Conservation (phyloP, 2,113 vertebrate species). For the Peromyscus polionotus region DNA sequence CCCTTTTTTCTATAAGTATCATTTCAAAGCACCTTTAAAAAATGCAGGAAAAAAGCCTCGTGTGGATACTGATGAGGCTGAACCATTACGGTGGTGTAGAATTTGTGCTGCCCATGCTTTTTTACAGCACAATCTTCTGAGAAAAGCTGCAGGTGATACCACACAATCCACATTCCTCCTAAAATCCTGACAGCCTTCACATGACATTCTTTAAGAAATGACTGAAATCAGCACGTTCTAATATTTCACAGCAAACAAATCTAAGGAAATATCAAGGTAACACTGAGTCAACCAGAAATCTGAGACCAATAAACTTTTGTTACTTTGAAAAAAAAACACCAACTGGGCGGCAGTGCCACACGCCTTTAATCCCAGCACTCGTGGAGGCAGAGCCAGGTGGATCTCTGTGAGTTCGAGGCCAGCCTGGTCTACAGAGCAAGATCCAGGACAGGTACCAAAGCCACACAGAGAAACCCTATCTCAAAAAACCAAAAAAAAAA, state of each 20-base stretch:
- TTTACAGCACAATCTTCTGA: background rate
- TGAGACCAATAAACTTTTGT: slow-evolving; percentile 40
- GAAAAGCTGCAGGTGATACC: background rate
- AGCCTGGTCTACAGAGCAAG: too few relatives aligned
- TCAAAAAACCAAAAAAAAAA: too few relatives aligned
- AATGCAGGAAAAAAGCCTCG: background rate
- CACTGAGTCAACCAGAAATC: slow-evolving; percentile 27
- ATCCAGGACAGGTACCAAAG: too few relatives aligned
- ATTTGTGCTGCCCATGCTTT: background rate
- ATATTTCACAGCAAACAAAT: slow-evolving; percentile 62
- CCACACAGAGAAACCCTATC: too few relatives aligned
- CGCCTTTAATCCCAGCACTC: too few relatives aligned
- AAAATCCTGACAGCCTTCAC: background rate
- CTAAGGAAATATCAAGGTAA: slow-evolving; percentile 44
- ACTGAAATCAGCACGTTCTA: slow-evolving; percentile 48
- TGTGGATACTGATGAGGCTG: background rate
- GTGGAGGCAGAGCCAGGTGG: too few relatives aligned
- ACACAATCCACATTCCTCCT: slow-evolving; percentile 28
- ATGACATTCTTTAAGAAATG: slow-evolving; percentile 36
- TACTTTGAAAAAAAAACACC: background rate
- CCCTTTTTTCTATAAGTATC: background rate
- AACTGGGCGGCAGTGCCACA: too few relatives aligned
- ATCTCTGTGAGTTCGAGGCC: too few relatives aligned
- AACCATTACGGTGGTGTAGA: background rate
- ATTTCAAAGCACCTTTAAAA: background rate